Evolutionary conservation across 2,797 vertebrate species (phyloP), one percentile per base, ranked within the genome.

Genomic region (Schizothorax lantsangensis): DNA sequence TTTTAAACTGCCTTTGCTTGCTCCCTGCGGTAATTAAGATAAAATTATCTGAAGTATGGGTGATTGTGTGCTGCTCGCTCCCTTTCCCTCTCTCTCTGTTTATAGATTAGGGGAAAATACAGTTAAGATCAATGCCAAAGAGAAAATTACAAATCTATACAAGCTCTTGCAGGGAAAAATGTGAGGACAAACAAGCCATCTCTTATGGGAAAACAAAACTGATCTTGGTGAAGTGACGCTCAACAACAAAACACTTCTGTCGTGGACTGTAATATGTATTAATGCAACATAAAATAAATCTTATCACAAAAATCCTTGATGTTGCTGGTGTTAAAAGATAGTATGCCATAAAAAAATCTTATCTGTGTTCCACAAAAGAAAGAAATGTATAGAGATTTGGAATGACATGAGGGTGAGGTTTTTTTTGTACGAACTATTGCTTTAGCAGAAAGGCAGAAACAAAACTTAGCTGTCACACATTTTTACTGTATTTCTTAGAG

Each of bases 131-230:
- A 89, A 89, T 89, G 87, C 62, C 74, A 74, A 80, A 88, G 86
- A 79, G 83, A 91, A 87, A 89, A 89, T 89, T 85, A 88, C 86
- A 87, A 87, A 89, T 89, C 90, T 77, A 88, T 88, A 87, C 64
- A 47, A 84, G 85, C 64, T 75, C 64, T 84, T 68, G 84, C 57
- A 49, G 43, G 47, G 57, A 88, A 43, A 83, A 86, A 84, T 62
- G 45, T 64, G 33, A 57, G 62, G 75, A 84, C 47, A 90, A 90
- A 87, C 80, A 90, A 84, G 81, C 64, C 47, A 33, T 59, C 38
- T 72, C 49, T 79, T 88, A 52, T 49, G 30, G 68, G 52, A 74
- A 69, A 69, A 85, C 69, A 82, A 52, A 83, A 59, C 26, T 79
- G 66, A 38, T 82, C 84, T 82, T 57, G 36, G 36, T 36, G 64